A percentile compares a stretch with the other conserved stretches of the same genome.
Conservation (phyloP, 2,113 vertebrate genomes). For the Atlantisia rogersi region DNA sequence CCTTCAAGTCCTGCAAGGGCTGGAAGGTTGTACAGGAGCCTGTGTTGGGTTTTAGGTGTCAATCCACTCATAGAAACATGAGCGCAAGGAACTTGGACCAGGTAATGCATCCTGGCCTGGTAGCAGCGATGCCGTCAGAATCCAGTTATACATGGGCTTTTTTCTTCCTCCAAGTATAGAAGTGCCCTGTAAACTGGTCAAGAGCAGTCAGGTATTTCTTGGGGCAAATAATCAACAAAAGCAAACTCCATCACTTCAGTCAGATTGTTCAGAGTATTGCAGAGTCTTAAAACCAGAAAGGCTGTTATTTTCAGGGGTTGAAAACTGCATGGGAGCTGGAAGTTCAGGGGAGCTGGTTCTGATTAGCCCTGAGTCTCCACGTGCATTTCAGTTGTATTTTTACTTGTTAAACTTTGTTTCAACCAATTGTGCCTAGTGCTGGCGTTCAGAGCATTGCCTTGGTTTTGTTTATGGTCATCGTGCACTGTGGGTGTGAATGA, state of each 20-base stretch:
- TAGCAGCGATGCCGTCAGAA: not conserved
- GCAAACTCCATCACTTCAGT: not conserved
- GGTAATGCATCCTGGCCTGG: not conserved
- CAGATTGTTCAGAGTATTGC: not conserved
- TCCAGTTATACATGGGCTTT: not conserved
- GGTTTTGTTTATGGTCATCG: not conserved
- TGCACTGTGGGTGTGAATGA: not conserved
- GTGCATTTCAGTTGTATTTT: not conserved
- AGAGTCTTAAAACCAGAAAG: not conserved
- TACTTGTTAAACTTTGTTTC: conserved; percentile 18
- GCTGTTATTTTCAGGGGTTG: conserved; percentile 40
- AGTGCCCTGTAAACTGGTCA: not conserved
- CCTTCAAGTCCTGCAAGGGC: not conserved
- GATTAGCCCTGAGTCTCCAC: conserved; percentile 30
- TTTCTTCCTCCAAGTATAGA: not conserved
- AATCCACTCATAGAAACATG: fast-evolving
- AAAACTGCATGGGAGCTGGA: conserved; percentile 43
- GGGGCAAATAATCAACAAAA: not conserved
- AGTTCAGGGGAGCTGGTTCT: conserved; percentile 42
- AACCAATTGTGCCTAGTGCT: not conserved
- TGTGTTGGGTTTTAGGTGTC: fast-evolving
- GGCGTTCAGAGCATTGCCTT: not conserved
- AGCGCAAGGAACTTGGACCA: fast-evolving
- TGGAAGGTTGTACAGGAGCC: not conserved
- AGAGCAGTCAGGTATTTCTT: not conserved